These are phyloP conservation scores for Drosophila murphyi DNA, from an alignment of 1,140 invertebrate genomes.

Conservation along the genomic window DNA sequence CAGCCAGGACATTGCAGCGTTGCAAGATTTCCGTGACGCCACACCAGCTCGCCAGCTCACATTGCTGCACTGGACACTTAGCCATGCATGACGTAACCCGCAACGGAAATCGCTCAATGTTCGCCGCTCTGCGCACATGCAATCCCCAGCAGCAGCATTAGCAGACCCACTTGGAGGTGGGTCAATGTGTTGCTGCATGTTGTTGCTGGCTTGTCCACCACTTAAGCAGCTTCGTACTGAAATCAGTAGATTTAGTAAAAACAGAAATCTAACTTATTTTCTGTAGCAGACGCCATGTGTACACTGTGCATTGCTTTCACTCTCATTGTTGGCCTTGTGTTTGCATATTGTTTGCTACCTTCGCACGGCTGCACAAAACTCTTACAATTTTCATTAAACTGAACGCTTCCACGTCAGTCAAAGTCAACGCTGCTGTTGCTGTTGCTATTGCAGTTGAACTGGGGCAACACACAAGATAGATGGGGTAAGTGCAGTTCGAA, in stretches of 20 bases:
- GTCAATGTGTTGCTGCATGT: too few relatives aligned
- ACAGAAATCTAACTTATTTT: too few relatives aligned
- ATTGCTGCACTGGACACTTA: constrained; percentile 17
- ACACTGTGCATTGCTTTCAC: neutral
- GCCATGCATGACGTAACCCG: constrained; percentile 73
- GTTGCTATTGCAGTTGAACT: neutral
- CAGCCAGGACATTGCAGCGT: constrained; percentile 53
- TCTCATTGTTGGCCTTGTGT: neutral
- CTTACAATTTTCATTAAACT: constrained; percentile 5
- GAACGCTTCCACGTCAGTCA: constrained; percentile 6
- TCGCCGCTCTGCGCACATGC: constrained; percentile 51
- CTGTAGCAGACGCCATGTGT: too few relatives aligned
- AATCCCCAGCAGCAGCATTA: constrained; percentile 33
- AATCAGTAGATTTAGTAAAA: neutral
- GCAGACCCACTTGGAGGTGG: neutral
- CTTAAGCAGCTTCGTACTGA: neutral
- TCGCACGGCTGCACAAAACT: constrained; percentile 1
- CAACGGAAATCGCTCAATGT: constrained; percentile 72
- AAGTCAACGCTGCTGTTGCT: neutral
- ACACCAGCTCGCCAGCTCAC: neutral
- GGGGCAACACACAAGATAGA: constrained; percentile 5
- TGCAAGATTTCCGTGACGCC: constrained; percentile 60
- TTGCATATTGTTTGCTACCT: neutral
- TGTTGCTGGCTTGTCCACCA: neutral
- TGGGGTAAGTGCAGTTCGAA: constrained; percentile 2